Conservation (phyloP, 2,797 vertebrate species). For the Acomys russatus region DNA sequence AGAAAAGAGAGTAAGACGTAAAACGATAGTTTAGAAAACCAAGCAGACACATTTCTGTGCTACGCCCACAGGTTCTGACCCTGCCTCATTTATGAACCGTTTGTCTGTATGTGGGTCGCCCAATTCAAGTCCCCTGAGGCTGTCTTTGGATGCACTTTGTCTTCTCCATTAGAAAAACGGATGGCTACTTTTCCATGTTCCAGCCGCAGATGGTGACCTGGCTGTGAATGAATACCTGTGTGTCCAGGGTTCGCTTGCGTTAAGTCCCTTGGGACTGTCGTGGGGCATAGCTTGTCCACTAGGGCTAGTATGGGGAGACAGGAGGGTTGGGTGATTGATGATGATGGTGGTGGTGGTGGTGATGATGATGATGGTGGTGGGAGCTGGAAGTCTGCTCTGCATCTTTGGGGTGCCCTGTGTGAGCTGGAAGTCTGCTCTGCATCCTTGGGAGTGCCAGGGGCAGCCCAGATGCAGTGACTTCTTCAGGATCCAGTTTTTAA, state of each 20-base stretch:
- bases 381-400: accelerated
- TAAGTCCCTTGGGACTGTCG: too few species aligned
- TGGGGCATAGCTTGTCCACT: not conserved
- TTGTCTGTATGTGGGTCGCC: not conserved
- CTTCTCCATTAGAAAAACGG: not conserved
- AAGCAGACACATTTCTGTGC: not conserved
- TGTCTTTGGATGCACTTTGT: not conserved
- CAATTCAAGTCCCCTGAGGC: not conserved
- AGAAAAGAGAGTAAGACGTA: not conserved
- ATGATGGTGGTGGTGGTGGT: too few species aligned
- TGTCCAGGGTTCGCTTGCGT: not conserved
- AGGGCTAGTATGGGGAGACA: too few species aligned
- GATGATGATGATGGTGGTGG: too few species aligned
- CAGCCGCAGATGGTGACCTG: not conserved
- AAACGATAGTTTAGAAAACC: not conserved
- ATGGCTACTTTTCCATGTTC: not conserved
- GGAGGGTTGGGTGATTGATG: not conserved
- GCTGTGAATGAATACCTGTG: too few species aligned
- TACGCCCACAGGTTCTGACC: not conserved
- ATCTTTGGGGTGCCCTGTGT: not conserved
- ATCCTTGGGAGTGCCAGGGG: not conserved
- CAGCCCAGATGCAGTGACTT: conserved; percentile 42
- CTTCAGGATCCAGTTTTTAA: conserved; percentile 72
- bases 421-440: accelerated
- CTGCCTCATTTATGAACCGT: not conserved